phyloP scores from a whole-genome alignment of 2,888 invertebrate species.

The Autographa gamma region DNA sequence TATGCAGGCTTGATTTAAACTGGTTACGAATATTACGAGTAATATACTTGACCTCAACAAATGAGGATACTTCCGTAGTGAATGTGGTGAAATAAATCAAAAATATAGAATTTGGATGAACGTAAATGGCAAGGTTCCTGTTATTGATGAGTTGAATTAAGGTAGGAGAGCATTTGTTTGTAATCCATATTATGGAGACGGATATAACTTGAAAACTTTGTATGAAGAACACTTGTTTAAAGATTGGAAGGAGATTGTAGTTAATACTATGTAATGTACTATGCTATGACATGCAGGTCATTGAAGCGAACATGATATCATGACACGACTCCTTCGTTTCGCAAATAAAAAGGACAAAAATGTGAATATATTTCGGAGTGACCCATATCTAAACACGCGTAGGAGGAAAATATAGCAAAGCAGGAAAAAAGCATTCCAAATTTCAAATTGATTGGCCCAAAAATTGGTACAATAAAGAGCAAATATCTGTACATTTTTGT shows the following conservation, averaged over 20 bases:
- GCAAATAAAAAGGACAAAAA: conserved; percentile 43
- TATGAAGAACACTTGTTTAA: conserved; percentile 6
- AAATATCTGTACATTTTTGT: conserved; percentile 49
- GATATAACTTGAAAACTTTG: conserved; percentile 17
- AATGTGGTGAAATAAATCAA: conserved; percentile 34
- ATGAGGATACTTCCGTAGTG: conserved; percentile 16
- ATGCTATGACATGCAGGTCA: conserved; percentile 21
- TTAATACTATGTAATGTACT: not conserved
- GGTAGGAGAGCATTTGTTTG: conserved; percentile 49
- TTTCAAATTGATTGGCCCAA: conserved; percentile 55
- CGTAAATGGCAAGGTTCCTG: conserved; percentile 34
- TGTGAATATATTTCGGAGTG: conserved; percentile 47
- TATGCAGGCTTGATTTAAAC: not conserved
- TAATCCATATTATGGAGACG: conserved; percentile 44
- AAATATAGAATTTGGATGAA: conserved; percentile 26
- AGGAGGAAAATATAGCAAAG: conserved; percentile 46
- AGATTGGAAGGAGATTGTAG: not conserved
- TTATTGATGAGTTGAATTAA: conserved; percentile 45
- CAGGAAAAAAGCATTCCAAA: conserved; percentile 52
- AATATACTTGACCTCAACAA: conserved; percentile 12
- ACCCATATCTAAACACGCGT: conserved; percentile 40
- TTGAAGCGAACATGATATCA: conserved; percentile 48
- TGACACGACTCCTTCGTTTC: conserved; percentile 47
- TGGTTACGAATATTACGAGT: not conserved
- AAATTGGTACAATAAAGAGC: conserved; percentile 55